Evolutionary conservation across 2,888 invertebrate genomes (phyloP), one percentile per base, ranked within the genome.

Genomic region (Beris chalybata): DNA sequence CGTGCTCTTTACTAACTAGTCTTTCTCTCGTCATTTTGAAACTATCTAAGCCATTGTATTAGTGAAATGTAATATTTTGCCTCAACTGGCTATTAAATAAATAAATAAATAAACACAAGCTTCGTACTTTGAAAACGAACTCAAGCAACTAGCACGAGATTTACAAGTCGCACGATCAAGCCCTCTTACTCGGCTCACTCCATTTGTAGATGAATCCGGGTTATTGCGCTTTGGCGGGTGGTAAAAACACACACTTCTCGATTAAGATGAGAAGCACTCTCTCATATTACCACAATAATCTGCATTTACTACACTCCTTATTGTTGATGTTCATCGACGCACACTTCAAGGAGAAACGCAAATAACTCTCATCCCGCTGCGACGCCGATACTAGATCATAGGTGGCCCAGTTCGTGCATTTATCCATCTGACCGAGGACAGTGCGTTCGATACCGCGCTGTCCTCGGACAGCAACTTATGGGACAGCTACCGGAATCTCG

Each of bases 361-460:
- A 48, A 4, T 13, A 48, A 48, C 48, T 48, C 11, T 48, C 48
- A 15, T 15, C 15, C 4, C 48, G 5, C 11, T 48, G 13, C 48
- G 48, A 48, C n/a, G 48, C n/a, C 15, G n/a, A 48, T 48, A 48
- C 15, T 48, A 11, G 48, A 48, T 48, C 48, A 13, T 48, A 15
- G 48, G 48, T 15, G 11, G 48, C n/a, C 48, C 48, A 15, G 15
- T 48, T 15, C n/a, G 48, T 13, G n/a, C 48, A 48, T 48, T 48
- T 11, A 48, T 48, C 48, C 48, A 13, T 13, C 48, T n/a, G n/a
- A 11, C 5, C 11, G 48, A 6, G 11, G 4, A 15, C n/a, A 48
- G 15, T 48, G 48, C 15, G 11, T 15, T 15, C 48, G 11, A 48
- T 15, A 48, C n/a, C n/a, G 48, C n/a, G 48, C 48, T 48, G 48